Evolutionary conservation across 2,113 vertebrate genomes (phyloP).

Genomic region (Emydocephalus ijimae): DNA sequence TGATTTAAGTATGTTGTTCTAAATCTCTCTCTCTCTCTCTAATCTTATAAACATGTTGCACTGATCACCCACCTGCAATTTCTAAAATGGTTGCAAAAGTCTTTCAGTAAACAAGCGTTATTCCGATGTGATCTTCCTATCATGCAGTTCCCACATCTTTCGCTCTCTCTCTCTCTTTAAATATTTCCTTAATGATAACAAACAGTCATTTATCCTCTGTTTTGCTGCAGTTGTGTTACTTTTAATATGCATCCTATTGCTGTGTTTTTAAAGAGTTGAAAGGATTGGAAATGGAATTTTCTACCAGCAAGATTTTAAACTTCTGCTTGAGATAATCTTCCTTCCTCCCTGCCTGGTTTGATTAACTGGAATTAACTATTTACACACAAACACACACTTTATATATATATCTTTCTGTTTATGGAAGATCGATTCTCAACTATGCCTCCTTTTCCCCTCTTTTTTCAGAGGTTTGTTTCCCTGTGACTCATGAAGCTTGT

Average conservation of each 20-base stretch:
- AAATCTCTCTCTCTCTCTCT: neutral
- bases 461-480: neutral
- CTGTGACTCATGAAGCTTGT: slow-evolving; percentile 1
- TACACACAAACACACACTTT: too few species aligned
- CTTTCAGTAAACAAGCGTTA: neutral
- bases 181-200: slow-evolving; percentile 34
- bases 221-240: slow-evolving; percentile 27
- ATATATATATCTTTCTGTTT: neutral
- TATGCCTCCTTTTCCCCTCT: neutral
- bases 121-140: neutral
- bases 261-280: slow-evolving; percentile 17
- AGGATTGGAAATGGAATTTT: slow-evolving; percentile 19
- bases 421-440: neutral
- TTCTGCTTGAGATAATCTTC: neutral
- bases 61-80: neutral
- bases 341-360: too few species aligned
- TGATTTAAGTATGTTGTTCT: neutral
- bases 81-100: neutral
- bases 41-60: neutral
- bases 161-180: neutral
- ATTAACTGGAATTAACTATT: too few species aligned
- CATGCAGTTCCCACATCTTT: neutral
- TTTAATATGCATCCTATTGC: slow-evolving; percentile 30
- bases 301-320: neutral
- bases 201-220: slow-evolving; percentile 35